Evolutionary conservation across 2,113 vertebrate species (phyloP), one percentile per base, ranked within the genome.

Genomic region (Lampris incognitus): DNA sequence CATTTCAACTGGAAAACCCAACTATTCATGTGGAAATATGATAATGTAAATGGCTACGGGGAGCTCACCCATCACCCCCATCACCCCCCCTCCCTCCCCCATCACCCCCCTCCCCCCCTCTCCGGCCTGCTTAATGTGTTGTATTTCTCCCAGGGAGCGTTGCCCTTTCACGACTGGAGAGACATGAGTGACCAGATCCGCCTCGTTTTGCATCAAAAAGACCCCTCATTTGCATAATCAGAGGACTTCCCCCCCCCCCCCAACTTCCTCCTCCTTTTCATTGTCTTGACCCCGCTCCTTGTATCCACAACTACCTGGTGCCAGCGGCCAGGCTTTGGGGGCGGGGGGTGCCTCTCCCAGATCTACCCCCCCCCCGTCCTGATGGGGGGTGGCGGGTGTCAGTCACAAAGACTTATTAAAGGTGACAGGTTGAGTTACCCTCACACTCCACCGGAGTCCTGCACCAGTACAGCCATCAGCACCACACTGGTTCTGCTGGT

Each of bases 21-120:
- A 97, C 95, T 98, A 98, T 98, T 99, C 97, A 98, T 95, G 96
- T 98, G 97, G 95, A 98, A 99, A 98, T 98, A 98, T 98, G 97
- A 96, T 98, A 98, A 99, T 98, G 96, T 93, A 96, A 94, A 95
- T 92, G 75, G 95, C 97, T 96, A 92, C 92, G 90, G 96, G 97
- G 95, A 91, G 57, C 58, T 49, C 72, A 46, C 59, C 61, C 74
- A 51, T 65, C 56, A 62, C 38, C 49, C 69, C 77, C 9, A 68
- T 83, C 79, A 74, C 82, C 59, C 41, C 68, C 78, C 80, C n/a
- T 61, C 74, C 67, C 56, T 61, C 41, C 49, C 69, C 77, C 9
- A 68, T 83, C 79, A 74, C 85, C 85, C 82, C 85, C 78, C 82
- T 36, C 64, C 46, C 66, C 82, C 68, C 11, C 9, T 50, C 68